Conservation (phyloP, 2,113 vertebrate species). For the Casuarius casuarius region DNA sequence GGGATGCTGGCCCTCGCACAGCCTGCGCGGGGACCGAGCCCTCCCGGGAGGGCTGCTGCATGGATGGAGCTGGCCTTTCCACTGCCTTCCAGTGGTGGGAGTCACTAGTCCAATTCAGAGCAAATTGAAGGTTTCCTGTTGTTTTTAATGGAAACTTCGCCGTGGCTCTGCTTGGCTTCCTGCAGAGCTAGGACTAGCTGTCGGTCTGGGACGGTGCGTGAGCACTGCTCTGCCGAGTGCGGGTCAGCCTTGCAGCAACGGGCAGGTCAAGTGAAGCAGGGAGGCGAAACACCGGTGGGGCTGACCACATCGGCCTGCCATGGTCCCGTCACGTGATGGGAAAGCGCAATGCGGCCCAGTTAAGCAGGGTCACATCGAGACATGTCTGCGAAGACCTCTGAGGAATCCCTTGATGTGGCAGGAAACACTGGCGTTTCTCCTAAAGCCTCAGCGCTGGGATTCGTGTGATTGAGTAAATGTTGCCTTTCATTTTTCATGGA, state of each 20-base stretch:
- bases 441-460: fast-evolving
- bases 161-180: neutral
- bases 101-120: neutral
- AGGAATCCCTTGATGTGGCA: neutral
- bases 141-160: neutral
- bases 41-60: neutral
- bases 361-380: fast-evolving
- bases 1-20: neutral
- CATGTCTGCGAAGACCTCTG: fast-evolving
- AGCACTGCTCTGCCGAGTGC: too few relatives aligned
- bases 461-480: neutral
- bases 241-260: neutral
- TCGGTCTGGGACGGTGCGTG: fast-evolving
- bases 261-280: fast-evolving
- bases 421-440: neutral
- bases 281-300: fast-evolving
- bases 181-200: neutral
- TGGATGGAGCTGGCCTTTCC: neutral
- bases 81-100: neutral
- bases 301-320: fast-evolving
- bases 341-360: fast-evolving
- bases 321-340: fast-evolving
- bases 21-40: too few relatives aligned
- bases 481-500: neutral
- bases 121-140: constrained; percentile 5